Evolutionary conservation across 1,140 invertebrate genomes (phyloP).

Genomic region (Augochlora pura): DNA sequence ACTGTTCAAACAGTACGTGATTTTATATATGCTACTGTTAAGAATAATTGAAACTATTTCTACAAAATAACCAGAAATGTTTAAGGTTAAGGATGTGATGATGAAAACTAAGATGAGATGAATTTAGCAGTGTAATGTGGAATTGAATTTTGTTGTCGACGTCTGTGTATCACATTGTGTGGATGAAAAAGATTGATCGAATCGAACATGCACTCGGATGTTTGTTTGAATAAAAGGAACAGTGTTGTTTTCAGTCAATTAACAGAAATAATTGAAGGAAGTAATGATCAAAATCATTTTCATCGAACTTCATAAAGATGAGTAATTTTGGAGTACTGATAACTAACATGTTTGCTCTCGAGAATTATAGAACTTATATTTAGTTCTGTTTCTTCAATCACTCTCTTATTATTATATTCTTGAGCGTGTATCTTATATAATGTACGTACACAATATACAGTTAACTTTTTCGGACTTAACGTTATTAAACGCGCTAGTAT

Average conservation of each 20-base stretch:
- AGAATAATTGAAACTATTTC: conserved; percentile 22
- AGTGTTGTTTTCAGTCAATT: background rate
- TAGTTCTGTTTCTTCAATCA: background rate
- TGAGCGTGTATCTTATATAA: background rate
- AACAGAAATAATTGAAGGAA: background rate
- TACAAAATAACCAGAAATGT: conserved; percentile 52
- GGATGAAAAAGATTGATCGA: background rate
- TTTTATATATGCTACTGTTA: background rate
- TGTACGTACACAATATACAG: too few species aligned
- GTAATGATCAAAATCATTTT: too few species aligned
- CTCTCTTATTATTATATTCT: background rate
- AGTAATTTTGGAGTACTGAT: background rate
- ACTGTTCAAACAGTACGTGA: conserved; percentile 15
- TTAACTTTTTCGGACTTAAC: background rate
- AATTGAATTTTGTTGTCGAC: conserved; percentile 2
- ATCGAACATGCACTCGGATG: background rate
- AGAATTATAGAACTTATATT: conserved; percentile 11
- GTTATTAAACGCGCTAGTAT: background rate
- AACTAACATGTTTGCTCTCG: background rate
- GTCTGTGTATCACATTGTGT: background rate
- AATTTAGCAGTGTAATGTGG: conserved; percentile 7
- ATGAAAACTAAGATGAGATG: conserved; percentile 56
- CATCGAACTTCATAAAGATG: background rate
- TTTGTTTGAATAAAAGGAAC: background rate
- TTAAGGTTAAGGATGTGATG: conserved; percentile 45